Evolutionary conservation across 2,113 vertebrate genomes (phyloP), one percentile per base, ranked within the genome.

Genomic region (Osmerus mordax): DNA sequence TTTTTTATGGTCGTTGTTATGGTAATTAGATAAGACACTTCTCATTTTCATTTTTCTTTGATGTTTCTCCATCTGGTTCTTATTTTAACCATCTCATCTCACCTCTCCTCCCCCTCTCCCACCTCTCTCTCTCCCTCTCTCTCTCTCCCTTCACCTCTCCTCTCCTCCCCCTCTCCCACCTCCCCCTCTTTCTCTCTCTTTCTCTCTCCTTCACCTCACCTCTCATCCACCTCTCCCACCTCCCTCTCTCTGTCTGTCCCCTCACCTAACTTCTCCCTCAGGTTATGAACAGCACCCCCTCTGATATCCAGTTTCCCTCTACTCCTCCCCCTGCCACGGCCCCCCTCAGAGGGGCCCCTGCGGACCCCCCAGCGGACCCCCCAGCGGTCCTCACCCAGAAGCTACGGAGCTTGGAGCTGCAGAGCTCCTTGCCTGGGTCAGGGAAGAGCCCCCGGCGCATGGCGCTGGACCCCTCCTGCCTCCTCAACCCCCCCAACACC

Each of bases 321-420:
- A 73, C 65, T 68, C 58, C 0, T 72, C 52, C 18, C 32, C 67
- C 70, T 13, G 55, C 59, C 58, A 47, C 41, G 2, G 41, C 74
- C 36, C 19, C 52, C 47, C 72, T 71, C 7, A 32, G 74, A 64
- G 36, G 56, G 11, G 74, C 74, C 19, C 3, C 19, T 0, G 3
- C 7, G 8, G 14, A 6, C 18, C 23, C 36, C 13, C 19, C 47
- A 11, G 76, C 82, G 52, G 61, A 21, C 81, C 3, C 16, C 76
- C 66, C 84, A 77, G 52, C 0, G 0, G 85, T 89, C 15, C 87
- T 92, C 69, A 81, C 90, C 62, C 91, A 91, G 70, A 93, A 92
- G 78, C 84, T 93, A 52, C 89, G 91, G 84, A 89, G 69, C 80
- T 88, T 92, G 74, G 87, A 92, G 82, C 80, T 92, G 32, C 90